A percentile compares a stretch with the other conserved stretches of the same genome.
Evolutionary conservation across 2,888 invertebrate species (phyloP).

Genomic region (Scaptodrosophila latifasciaeformis): DNA sequence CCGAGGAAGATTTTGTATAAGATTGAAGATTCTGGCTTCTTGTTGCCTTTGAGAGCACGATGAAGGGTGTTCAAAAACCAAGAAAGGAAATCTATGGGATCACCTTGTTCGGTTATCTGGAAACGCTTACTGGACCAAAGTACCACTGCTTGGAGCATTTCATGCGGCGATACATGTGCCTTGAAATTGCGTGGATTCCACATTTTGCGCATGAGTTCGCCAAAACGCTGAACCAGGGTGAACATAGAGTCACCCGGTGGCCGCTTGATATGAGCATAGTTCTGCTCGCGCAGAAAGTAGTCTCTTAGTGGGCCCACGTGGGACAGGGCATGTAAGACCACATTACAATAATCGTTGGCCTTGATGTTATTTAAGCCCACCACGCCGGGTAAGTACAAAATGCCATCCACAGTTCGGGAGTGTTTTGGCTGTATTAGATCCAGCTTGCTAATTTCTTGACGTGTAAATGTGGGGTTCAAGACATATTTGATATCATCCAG

Average conservation of each 20-base stretch:
- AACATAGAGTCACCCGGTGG: conserved; percentile 97
- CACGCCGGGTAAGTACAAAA: conserved; percentile 95
- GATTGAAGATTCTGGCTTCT: conserved; percentile 90
- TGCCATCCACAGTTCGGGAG: conserved; percentile 95
- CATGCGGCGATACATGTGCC: conserved; percentile 99
- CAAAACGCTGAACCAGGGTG: conserved; percentile 91
- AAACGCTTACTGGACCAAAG: conserved; percentile 97
- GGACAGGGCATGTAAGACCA: conserved; percentile 94
- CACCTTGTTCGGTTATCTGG: conserved; percentile 98
- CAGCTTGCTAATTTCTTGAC: conserved; percentile 86
- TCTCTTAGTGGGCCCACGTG: conserved; percentile 96
- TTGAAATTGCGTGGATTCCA: conserved; percentile 99
- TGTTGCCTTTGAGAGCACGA: conserved; percentile 93
- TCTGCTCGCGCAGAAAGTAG: conserved; percentile 95
- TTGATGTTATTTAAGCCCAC: conserved; percentile 99
- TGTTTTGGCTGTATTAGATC: conserved; percentile 83
- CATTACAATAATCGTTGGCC: conserved; percentile 99
- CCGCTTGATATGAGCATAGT: conserved; percentile 89
- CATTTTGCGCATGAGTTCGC: conserved; percentile 95
- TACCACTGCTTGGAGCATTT: conserved; percentile 99
- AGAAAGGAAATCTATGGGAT: conserved; percentile 97
- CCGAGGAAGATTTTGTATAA: conserved; percentile 96
- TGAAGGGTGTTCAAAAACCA: conserved; percentile 99
- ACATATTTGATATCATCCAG: conserved; percentile 99
- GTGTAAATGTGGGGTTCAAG: conserved; percentile 95